Base-by-base conservation (phyloP, 2,113 vertebrate genomes). In the Leptosomus discolor region DNA sequence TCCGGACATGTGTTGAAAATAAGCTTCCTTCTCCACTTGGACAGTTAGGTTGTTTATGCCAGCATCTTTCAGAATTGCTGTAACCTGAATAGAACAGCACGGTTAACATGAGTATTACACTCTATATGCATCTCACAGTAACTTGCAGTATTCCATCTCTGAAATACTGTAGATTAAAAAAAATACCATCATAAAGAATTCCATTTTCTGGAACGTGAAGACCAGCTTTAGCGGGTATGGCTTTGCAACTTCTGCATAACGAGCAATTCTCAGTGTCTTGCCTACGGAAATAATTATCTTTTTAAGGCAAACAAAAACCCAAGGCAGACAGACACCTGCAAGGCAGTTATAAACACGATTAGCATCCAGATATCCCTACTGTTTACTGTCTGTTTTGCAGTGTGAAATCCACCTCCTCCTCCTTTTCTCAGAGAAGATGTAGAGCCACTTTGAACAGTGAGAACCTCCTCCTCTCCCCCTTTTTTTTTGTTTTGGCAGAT, bases 1-100 rank as follows among this genome's bases (percentile, higher is more conserved):
- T 78, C 99, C 99, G 0, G 99, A 99, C 99, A 99, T 99, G 94
- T 99, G 99, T 94, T 99, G 99, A 97, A 99, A 99, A 97, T 99
- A 99, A 8, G 99, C 99, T 82, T 99, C 99, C 97, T 99, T 99
- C 97, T 99, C 99, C 96, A 99, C 99, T 96, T 99, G 99, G n/a
- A 99, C 98, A 7, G 99, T 99, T 92, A 99, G 97, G 67, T 99
- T 99, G 85, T 99, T 99, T 84, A 99, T 99, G 2, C 99, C 99
- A 8, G 98, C 99, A 82, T 99, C 99, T 98, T 99, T 99, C 94
- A 99, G 96, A 93, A 99, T 97, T 18, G 99, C 98, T 54, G 99
- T 99, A 89, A 99, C 99, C 99, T 99, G 92, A 36, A 39, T 7
- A 78, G 10, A 63, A 90, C 9, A 63, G 24, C 8, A 64, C 1